phyloP scores from a whole-genome alignment of 2,797 vertebrate species.

The Otus scops region DNA sequence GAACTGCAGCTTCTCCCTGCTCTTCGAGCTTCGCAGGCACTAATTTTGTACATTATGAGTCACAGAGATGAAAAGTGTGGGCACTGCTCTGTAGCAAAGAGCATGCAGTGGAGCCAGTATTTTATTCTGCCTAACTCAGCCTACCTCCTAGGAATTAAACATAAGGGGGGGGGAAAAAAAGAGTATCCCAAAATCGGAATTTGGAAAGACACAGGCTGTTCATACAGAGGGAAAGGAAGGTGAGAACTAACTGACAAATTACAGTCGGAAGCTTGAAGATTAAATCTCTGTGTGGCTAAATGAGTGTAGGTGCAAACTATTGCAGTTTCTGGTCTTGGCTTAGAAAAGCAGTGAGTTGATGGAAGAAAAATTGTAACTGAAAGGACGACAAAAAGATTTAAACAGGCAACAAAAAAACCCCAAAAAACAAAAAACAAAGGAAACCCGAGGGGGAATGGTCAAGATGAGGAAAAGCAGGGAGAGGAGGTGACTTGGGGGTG shows the following conservation, averaged over 20 bases:
- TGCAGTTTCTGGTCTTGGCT: neutral
- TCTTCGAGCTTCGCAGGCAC: neutral
- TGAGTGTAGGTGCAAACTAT: neutral
- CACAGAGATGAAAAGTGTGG: conserved; percentile 48
- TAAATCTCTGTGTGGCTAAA: neutral
- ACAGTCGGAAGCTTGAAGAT: neutral
- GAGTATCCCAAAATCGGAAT: conserved; percentile 16
- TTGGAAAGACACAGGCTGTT: conserved; percentile 18
- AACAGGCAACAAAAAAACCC: neutral
- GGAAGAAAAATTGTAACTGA: conserved; percentile 13
- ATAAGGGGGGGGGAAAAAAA: neutral
- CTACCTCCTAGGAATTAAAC: conserved; percentile 12
- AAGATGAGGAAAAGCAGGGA: neutral
- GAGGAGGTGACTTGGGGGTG: neutral
- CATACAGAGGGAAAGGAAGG: neutral
- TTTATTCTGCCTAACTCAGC: conserved; percentile 17
- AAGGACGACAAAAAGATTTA: neutral
- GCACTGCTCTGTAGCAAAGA: conserved; percentile 45
- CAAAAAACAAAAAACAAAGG: neutral
- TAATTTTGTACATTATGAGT: conserved; percentile 42
- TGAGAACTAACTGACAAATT: conserved; percentile 10
- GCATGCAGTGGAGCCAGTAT: neutral
- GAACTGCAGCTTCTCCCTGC: conserved; percentile 21
- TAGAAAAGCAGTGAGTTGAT: neutral
- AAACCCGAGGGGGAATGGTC: neutral